A percentile compares a stretch with the other conserved stretches of the same genome.
Evolutionary conservation across 2,888 invertebrate genomes (phyloP).

Genomic region (Amaurobius ferox): DNA sequence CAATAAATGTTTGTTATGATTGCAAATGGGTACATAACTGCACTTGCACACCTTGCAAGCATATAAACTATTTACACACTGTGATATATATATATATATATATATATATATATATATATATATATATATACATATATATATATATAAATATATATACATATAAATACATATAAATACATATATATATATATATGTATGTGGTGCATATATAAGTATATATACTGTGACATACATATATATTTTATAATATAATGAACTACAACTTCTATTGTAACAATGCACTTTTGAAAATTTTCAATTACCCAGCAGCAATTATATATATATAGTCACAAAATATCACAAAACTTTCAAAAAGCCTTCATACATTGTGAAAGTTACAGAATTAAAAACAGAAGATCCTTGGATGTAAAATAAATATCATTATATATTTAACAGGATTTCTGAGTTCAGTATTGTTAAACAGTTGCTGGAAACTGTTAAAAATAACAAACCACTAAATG

Average conservation of each 20-base stretch:
- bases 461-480: slow-evolving; percentile 19
- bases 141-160: too few species aligned
- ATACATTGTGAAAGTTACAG: slow-evolving; percentile 36
- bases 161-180: too few species aligned
- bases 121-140: slow-evolving; percentile 13
- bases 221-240: too few species aligned
- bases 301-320: slow-evolving; percentile 43
- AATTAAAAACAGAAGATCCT: slow-evolving; percentile 60
- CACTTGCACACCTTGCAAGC: slow-evolving; percentile 36
- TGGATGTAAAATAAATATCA: slow-evolving; percentile 31
- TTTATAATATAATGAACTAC: slow-evolving; percentile 41
- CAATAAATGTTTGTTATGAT: slow-evolving; percentile 48
- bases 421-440: slow-evolving; percentile 33
- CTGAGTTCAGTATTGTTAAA: slow-evolving; percentile 24
- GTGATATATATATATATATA: too few species aligned
- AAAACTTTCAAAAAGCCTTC: slow-evolving; percentile 54
- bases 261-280: slow-evolving; percentile 50
- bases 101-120: slow-evolving; percentile 30
- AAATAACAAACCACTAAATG: slow-evolving; percentile 11
- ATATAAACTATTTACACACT: slow-evolving; percentile 40
- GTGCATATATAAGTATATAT: not conserved
- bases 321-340: slow-evolving; percentile 59
- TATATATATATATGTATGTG: not conserved
- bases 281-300: slow-evolving; percentile 36
- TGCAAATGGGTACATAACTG: slow-evolving; percentile 37